Base-by-base conservation (phyloP, 2,888 invertebrate species). In the Linyphia triangularis region DNA sequence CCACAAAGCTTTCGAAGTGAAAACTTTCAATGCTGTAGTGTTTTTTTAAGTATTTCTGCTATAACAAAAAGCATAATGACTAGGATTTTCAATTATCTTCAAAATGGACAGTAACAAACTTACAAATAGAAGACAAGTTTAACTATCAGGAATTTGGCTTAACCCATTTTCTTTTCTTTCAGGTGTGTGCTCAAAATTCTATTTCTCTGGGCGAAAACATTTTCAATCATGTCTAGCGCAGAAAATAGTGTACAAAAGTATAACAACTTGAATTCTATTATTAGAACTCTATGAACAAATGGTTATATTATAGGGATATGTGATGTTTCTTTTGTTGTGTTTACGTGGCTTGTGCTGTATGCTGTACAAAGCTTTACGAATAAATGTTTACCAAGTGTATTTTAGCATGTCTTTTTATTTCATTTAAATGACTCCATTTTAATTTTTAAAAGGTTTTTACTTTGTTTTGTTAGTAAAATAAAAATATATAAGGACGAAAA, bases 301-400 rank as follows among this genome's bases (percentile, higher is more conserved):
- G 70, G 37, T 82, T 82, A 69, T 69, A 37, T 69, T 57, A 33
- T 57, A 59, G 61, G 77, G 77, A 77, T n/a, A 37, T 77, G 22
- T 77, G 77, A 61, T 77, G 61, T 63, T 37, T 70, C 16, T 70
- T 7, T 43, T 24, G 13, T 16, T 77, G 63, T 69, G 2, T 33
- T n/a, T 26, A 24, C 43, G 43, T 51, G 13, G 28, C 10, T n/a
- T 69, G 72, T 72, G 51, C 30, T 61, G 77, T 81, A 63, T 24
- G 79, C 79, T 81, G 79, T 81, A 81, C n/a, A 81, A 81, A 81
- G 79, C 79, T 81, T 79, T 57, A 19, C 24, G 40, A 77, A 77
- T 77, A 77, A 77, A 77, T 37, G 77, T 77, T 63, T 77, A 19
- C 28, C 19, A 69, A 69, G 40, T 37, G 13, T 22, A 10, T 19